Evolutionary conservation across 2,888 invertebrate species (phyloP).

Genomic region (Philereme transversata): DNA sequence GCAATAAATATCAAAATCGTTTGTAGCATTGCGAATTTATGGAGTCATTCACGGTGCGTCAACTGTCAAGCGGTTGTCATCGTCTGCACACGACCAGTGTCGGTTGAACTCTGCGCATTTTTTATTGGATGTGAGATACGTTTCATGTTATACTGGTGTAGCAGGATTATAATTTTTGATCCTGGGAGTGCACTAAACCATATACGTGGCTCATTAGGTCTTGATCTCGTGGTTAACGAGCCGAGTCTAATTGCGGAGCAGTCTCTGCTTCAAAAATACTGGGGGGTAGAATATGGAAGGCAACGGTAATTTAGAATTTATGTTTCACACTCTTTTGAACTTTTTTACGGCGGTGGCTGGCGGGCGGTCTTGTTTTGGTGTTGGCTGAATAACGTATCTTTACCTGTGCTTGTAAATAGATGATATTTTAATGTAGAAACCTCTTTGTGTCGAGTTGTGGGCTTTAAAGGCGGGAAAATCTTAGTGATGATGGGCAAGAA

Average conservation of each 20-base stretch:
- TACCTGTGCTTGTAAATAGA: background rate
- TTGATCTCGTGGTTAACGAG: constrained; percentile 76
- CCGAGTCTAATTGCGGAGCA: constrained; percentile 72
- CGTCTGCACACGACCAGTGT: constrained; percentile 43
- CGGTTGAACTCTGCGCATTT: constrained; percentile 34
- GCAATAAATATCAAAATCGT: constrained; percentile 44
- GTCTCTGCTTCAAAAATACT: constrained; percentile 60
- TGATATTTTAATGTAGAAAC: too few species aligned
- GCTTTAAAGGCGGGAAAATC: too few species aligned
- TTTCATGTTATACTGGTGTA: constrained; percentile 50
- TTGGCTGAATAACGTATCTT: background rate
- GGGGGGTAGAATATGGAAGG: constrained; percentile 51
- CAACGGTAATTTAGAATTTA: constrained; percentile 67
- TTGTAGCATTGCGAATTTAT: constrained; percentile 41
- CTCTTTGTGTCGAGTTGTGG: too few species aligned
- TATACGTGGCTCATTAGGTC: constrained; percentile 79
- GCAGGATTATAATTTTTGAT: constrained; percentile 73
- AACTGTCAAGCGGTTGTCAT: constrained; percentile 67
- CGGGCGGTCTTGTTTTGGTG: constrained; percentile 35
- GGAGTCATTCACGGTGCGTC: constrained; percentile 56
- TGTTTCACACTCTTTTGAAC: constrained; percentile 64
- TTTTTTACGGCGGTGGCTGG: constrained; percentile 42
- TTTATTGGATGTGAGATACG: background rate
- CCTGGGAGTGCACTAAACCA: constrained; percentile 73
- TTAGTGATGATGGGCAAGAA: too few species aligned